Evolutionary conservation across 2,797 vertebrate genomes (phyloP).

Genomic region (Falco berigora): DNA sequence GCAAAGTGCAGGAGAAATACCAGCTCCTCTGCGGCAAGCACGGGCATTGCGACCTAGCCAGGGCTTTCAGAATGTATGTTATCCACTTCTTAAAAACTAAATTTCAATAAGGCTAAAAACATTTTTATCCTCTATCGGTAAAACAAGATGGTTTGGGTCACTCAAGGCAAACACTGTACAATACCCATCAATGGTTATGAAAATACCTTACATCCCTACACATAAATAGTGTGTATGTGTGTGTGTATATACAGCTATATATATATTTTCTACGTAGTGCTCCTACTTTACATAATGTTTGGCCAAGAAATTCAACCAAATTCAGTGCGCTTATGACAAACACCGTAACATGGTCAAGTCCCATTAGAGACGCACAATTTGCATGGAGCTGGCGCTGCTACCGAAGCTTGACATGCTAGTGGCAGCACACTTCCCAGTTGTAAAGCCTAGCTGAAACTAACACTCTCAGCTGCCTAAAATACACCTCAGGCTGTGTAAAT

Average conservation of each 20-base stretch:
- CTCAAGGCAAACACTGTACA: not conserved
- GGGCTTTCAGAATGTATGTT: fast-evolving
- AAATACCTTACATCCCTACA: not conserved
- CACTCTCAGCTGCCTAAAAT: not conserved
- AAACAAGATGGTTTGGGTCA: not conserved
- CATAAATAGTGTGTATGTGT: fast-evolving
- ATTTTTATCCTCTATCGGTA: not conserved
- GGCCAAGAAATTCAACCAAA: not conserved
- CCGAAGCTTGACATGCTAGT: fast-evolving
- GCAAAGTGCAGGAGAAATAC: not conserved
- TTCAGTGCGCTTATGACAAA: not conserved
- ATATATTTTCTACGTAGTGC: fast-evolving
- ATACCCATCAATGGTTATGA: fast-evolving
- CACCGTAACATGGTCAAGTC: too few species aligned
- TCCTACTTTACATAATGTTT: not conserved
- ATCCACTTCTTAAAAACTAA: not conserved
- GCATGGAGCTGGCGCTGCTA: not conserved
- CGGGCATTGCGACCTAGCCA: not conserved
- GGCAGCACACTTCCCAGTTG: not conserved
- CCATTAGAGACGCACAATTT: not conserved
- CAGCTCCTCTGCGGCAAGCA: not conserved
- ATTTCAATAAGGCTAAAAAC: not conserved
- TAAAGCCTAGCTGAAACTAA: not conserved
- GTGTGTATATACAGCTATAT: fast-evolving
- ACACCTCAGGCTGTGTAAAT: fast-evolving